Evolutionary conservation across 30 jellyfish, hydroid and myxozoan genomes (phyloP).

Genomic region (Aurelia sp.): DNA sequence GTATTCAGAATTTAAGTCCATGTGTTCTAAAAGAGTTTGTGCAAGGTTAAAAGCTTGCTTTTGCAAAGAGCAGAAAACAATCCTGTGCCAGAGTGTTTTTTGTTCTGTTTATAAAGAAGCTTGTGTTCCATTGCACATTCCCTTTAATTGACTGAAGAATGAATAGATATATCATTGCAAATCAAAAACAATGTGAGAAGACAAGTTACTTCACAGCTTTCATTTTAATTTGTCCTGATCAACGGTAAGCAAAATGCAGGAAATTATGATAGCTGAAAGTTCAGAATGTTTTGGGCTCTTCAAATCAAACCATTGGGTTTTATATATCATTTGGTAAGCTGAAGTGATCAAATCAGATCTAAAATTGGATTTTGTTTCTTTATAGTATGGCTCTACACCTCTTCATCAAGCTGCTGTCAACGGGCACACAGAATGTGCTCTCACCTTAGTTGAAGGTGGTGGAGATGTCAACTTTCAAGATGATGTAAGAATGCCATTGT

Average conservation of each 20-base stretch:
- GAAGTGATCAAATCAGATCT: neutral
- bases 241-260: neutral
- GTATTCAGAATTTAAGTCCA: too few relatives aligned
- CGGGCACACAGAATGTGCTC: constrained; percentile 86
- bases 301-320: neutral
- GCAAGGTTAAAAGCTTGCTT: too few relatives aligned
- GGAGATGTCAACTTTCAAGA: constrained; percentile 84
- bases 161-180: too few relatives aligned
- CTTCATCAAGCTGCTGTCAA: constrained; percentile 90
- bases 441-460: constrained; percentile 69
- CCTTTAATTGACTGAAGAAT: too few relatives aligned
- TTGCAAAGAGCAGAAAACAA: too few relatives aligned
- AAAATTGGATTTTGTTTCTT: neutral
- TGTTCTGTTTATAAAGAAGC: too few relatives aligned
- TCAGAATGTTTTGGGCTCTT: neutral
- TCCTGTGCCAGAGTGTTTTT: too few relatives aligned
- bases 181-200: too few relatives aligned
- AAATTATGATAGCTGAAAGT: neutral
- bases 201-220: too few relatives aligned
- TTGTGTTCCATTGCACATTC: too few relatives aligned
- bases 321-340: neutral
- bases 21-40: too few relatives aligned
- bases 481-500: constrained; percentile 56
- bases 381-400: constrained; percentile 86
- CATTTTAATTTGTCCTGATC: too few relatives aligned